phyloP scores from a whole-genome alignment of 2,113 vertebrate species.

The Numida meleagris region DNA sequence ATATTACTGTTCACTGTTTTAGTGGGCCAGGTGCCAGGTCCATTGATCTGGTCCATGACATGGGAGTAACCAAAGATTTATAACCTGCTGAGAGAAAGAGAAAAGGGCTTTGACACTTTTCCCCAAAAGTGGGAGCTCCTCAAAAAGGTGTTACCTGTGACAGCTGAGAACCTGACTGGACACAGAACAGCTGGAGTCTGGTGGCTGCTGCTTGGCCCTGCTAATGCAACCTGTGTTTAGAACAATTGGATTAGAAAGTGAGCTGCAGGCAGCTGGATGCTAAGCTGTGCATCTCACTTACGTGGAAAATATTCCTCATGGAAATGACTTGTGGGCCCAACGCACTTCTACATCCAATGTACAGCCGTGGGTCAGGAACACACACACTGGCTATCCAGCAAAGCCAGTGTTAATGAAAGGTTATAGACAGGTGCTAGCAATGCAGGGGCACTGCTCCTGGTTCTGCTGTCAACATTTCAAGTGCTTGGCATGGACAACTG shows the following conservation, averaged over 20 bases:
- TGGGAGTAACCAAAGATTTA: not conserved
- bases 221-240: not conserved
- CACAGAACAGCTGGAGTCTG: not conserved
- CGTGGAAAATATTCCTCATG: not conserved
- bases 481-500: conserved; percentile 17
- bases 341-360: not conserved
- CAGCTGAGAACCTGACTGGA: not conserved
- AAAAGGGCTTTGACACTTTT: not conserved
- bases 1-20: not conserved
- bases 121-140: not conserved
- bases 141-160: not conserved
- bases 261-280: not conserved
- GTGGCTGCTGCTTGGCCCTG: not conserved
- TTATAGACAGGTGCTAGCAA: not conserved
- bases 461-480: conserved; percentile 30
- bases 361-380: not conserved
- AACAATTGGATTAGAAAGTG: not conserved
- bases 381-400: not conserved
- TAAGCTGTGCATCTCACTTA: not conserved
- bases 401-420: not conserved
- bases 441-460: not conserved
- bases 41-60: not conserved
- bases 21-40: not conserved
- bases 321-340: not conserved
- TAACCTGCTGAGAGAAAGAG: not conserved